Percentiles rank a stretch among this genome's conserved stretches.
phyloP scores from a whole-genome alignment of 2,888 invertebrate species.

The Phorcus lineatus region DNA sequence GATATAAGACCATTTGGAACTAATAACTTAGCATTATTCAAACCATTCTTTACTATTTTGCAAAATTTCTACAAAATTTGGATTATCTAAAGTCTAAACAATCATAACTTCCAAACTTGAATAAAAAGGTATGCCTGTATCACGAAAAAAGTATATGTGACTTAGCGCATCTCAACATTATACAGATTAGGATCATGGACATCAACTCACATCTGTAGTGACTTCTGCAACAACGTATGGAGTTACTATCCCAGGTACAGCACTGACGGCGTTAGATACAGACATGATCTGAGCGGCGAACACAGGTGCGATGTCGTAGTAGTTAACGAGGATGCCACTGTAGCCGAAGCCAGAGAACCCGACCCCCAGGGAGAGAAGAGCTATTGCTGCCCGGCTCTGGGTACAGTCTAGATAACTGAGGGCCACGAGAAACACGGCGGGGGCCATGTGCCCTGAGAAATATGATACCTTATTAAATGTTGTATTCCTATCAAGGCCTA shows the following conservation, averaged over 20 bases:
- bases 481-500: too few species aligned
- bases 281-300: constrained; percentile 45
- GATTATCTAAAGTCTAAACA: too few species aligned
- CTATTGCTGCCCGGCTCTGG: constrained; percentile 49
- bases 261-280: constrained; percentile 43
- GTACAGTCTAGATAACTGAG: constrained; percentile 60
- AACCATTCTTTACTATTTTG: too few species aligned
- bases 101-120: too few species aligned
- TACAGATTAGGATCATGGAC: too few species aligned
- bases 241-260: constrained; percentile 46
- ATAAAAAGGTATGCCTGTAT: too few species aligned
- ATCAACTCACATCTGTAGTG: constrained; percentile 42
- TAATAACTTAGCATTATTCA: too few species aligned
- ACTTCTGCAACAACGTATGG: constrained; percentile 46
- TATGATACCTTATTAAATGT: neutral
- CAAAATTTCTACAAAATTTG: too few species aligned
- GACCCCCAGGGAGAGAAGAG: constrained; percentile 53
- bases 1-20: too few species aligned
- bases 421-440: constrained; percentile 52
- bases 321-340: constrained; percentile 52
- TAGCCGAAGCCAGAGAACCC: constrained; percentile 52
- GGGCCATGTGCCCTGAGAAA: constrained; percentile 51
- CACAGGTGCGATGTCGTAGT: constrained; percentile 47
- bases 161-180: too few species aligned
- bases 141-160: too few species aligned